phyloP scores from a whole-genome alignment of 2,797 vertebrate species.

The Lutjanus argentimaculatus region DNA sequence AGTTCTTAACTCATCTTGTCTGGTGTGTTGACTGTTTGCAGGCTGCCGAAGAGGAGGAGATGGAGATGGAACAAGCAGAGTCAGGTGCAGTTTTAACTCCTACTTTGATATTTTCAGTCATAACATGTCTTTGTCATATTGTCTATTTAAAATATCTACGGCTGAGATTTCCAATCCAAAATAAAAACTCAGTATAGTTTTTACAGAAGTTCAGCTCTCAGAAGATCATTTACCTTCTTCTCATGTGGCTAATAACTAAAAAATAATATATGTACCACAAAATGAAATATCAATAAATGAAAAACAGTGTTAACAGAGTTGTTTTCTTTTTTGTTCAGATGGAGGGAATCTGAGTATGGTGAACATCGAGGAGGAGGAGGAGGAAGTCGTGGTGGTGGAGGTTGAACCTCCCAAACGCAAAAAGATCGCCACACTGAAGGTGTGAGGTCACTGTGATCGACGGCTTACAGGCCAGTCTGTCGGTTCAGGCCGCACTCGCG shows the following conservation, averaged over 20 bases:
- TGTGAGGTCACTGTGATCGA: constrained; percentile 56
- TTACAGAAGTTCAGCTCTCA: too few relatives aligned
- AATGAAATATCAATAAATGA: neutral
- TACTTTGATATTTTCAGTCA: constrained; percentile 1
- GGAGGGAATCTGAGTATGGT: constrained; percentile 83
- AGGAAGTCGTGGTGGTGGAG: constrained; percentile 77
- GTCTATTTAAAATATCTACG: neutral
- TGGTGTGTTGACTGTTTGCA: constrained; percentile 45
- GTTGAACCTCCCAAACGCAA: constrained; percentile 87
- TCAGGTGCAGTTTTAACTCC: constrained; percentile 54
- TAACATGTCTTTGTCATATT: neutral
- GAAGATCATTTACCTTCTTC: neutral
- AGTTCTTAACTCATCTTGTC: neutral
- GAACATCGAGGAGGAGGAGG: constrained; percentile 85
- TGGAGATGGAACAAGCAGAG: constrained; percentile 69
- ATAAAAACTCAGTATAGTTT: neutral
- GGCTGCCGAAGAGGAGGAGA: constrained; percentile 63
- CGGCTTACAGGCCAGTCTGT: neutral
- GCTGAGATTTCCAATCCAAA: neutral
- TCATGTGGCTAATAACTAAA: neutral
- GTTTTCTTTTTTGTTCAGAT: constrained; percentile 77
- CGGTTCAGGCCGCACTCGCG: neutral
- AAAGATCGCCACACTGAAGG: constrained; percentile 89
- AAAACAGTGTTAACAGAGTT: neutral
- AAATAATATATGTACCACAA: neutral